phyloP scores from a whole-genome alignment of 2,113 vertebrate species.

The Scomber japonicus region DNA sequence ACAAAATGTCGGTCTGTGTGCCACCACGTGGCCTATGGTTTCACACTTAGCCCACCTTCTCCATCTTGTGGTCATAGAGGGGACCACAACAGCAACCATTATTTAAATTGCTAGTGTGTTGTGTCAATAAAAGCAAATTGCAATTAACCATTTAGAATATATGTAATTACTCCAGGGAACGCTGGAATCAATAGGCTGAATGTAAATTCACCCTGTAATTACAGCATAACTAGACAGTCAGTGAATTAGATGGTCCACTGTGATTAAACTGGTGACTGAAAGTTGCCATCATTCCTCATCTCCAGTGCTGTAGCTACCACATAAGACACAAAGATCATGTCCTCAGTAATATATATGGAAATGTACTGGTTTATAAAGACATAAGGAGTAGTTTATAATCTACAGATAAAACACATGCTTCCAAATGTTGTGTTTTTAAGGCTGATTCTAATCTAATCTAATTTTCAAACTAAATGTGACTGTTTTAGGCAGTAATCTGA shows the following conservation, averaged over 20 bases:
- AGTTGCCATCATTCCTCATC: neutral
- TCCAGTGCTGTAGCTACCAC: neutral
- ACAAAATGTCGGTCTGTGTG: conserved; percentile 60
- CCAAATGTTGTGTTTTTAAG: too few relatives aligned
- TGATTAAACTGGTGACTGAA: neutral
- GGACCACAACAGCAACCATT: neutral
- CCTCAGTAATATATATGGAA: too few relatives aligned
- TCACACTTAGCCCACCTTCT: conserved; percentile 28
- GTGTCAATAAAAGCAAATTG: neutral
- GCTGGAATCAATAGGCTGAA: neutral
- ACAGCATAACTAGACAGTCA: neutral
- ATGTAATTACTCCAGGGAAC: neutral
- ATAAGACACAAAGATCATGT: neutral
- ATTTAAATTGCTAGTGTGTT: rapidly evolving
- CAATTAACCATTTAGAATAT: neutral
- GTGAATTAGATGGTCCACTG: neutral
- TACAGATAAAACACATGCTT: too few relatives aligned
- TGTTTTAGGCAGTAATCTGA: too few relatives aligned
- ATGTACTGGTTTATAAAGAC: neutral
- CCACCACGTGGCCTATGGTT: conserved; percentile 15
- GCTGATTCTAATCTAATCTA: too few relatives aligned
- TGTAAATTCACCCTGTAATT: neutral
- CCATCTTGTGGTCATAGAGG: conserved; percentile 66
- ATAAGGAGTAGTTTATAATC: neutral
- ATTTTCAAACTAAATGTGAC: too few relatives aligned